phyloP scores from a whole-genome alignment of 2,797 vertebrate species.

The Trachops cirrhosus region DNA sequence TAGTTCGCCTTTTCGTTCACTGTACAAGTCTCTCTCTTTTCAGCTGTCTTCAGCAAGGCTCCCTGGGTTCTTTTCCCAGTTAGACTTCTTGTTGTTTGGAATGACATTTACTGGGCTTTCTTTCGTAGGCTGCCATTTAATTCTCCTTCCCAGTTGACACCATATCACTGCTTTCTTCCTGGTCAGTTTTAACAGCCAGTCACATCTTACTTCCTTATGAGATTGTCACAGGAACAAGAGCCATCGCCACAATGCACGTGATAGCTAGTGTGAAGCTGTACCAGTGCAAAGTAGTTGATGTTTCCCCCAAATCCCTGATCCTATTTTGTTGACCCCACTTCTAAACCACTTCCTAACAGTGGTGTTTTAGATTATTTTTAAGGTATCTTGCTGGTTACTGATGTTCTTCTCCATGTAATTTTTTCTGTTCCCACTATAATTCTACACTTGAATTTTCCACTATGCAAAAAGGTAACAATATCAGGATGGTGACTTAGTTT shows the following conservation, averaged over 20 bases:
- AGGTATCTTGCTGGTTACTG: neutral
- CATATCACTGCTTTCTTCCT: neutral
- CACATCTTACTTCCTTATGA: neutral
- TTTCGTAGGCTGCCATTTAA: neutral
- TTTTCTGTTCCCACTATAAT: constrained; percentile 28
- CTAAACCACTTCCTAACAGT: neutral
- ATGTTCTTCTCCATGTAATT: neutral
- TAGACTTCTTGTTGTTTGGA: neutral
- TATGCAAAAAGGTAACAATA: neutral
- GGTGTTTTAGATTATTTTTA: neutral
- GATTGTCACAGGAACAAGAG: neutral
- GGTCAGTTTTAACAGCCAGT: neutral
- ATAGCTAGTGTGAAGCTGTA: neutral
- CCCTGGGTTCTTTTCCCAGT: neutral
- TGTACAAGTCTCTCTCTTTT: neutral
- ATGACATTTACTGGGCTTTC: neutral
- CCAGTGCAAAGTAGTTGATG: neutral
- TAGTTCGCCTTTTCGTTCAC: neutral
- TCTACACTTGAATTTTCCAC: constrained; percentile 5
- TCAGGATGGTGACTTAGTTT: neutral
- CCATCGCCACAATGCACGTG: neutral
- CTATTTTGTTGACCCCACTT: neutral
- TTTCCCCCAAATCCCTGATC: neutral
- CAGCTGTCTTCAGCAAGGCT: neutral
- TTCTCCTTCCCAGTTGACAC: neutral